A percentile compares a stretch with the other conserved stretches of the same genome.
Conservation (phyloP, 1,140 invertebrate genomes). For the Leptonema lineaticorne region DNA sequence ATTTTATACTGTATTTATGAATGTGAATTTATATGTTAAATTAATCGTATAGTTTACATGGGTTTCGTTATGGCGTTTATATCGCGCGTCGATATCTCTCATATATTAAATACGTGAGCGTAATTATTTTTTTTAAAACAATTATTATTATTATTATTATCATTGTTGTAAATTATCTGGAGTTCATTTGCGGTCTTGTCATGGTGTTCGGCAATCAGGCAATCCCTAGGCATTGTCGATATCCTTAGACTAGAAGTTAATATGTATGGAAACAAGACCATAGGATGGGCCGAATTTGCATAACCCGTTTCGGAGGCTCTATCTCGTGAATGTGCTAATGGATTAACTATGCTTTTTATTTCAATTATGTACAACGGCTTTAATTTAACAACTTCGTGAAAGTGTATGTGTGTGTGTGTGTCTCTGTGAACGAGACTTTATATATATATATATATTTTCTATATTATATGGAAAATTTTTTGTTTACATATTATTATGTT, state of each 20-base stretch:
- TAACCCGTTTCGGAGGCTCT: slow-evolving; percentile 30
- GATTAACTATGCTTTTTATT: slow-evolving; percentile 27
- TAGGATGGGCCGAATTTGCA: slow-evolving; percentile 30
- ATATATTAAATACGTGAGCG: too few species aligned
- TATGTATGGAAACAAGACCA: slow-evolving; percentile 31
- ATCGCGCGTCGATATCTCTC: too few species aligned
- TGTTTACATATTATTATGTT: not conserved
- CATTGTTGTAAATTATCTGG: not conserved
- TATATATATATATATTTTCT: slow-evolving; percentile 1
- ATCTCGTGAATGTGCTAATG: slow-evolving; percentile 30
- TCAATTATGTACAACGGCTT: slow-evolving; percentile 18
- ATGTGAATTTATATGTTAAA: too few species aligned
- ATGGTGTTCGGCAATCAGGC: slow-evolving; percentile 13
- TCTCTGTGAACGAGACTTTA: slow-evolving; percentile 5
- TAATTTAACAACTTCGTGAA: slow-evolving; percentile 11
- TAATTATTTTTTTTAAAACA: too few species aligned
- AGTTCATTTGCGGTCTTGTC: not conserved
- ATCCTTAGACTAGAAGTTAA: slow-evolving; percentile 31
- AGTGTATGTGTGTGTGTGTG: not conserved
- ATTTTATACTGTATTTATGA: too few species aligned
- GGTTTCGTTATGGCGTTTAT: too few species aligned
- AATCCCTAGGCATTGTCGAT: slow-evolving; percentile 17
- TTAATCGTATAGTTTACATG: too few species aligned
- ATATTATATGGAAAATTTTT: too few species aligned
- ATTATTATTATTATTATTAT: not conserved